Evolutionary conservation across 2,113 vertebrate genomes (phyloP), one percentile per base, ranked within the genome.

Genomic region (Hippocampus guttulatus): DNA sequence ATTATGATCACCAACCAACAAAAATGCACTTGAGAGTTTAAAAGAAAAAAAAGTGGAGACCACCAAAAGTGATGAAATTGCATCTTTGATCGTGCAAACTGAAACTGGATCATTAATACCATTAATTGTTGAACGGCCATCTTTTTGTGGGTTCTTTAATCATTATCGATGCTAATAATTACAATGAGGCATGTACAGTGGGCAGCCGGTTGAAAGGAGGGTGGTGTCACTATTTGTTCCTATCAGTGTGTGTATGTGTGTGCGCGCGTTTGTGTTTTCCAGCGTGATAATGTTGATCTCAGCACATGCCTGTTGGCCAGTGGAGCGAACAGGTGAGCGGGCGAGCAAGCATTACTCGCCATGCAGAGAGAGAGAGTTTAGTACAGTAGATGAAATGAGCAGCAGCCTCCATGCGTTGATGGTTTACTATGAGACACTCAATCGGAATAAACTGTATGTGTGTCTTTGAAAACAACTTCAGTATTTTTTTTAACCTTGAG

Each of bases 201-300:
- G 21, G 62, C n/a, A 14, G 21, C 40, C 20, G 5, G 12, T 64
- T 43, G 62, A 64, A 64, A 64, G 25, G 30, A 21, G 49, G 45
- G 49, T 21, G 45, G 47, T 64, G 69, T 74, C 54, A 8, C 66
- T 63, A 62, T 71, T 64, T 69, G 70, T 65, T 33, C 38, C 14
- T 64, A 38, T 38, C 33, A 38, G 73, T 66, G 69, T 38, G 33
- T 38, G 73, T 66, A 67, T 68, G 79, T 54, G 68, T 1, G 51
- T 21, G 73, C 65, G 80, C 40, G 18, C 65, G 77, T 64, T 80
- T 88, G 84, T 91, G 89, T 90, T 92, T 92, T 91, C 79, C 79
- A 88, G 78, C 84, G 81, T 91, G 87, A 90, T 91, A 92, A 87
- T 91, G 92, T 92, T 74, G 89, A 91, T 88, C 88, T 93, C 91